A percentile compares a stretch with the other conserved stretches of the same genome.
These are phyloP conservation scores for Graptemys geographica DNA, from an alignment of 2,797 vertebrate genomes.

Conservation along the genomic window DNA sequence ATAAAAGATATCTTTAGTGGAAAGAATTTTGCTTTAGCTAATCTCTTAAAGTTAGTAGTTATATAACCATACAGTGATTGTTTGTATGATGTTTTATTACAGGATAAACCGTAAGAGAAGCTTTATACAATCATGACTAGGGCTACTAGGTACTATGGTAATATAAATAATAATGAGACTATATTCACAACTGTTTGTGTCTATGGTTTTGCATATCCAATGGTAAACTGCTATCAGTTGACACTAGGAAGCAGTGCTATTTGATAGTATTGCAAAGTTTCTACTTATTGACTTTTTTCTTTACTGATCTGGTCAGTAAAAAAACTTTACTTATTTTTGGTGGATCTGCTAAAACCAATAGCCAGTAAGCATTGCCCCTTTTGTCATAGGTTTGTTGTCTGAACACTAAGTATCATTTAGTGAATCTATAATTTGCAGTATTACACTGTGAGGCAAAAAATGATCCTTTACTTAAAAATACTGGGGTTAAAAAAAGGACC, in stretches of 20 bases:
- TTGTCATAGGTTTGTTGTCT: conserved; percentile 26
- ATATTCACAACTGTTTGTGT: not conserved
- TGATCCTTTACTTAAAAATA: not conserved
- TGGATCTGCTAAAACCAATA: conserved; percentile 13
- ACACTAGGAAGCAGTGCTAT: rapidly evolving
- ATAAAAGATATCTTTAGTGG: not conserved
- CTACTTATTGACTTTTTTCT: not conserved
- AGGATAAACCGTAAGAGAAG: not conserved
- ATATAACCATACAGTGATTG: conserved; percentile 1
- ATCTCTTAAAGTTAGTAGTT: not conserved
- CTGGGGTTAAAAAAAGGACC: conserved; percentile 40
- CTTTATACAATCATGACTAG: not conserved
- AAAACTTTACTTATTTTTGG: conserved; percentile 12
- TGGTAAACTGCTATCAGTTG: not conserved
- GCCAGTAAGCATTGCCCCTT: rapidly evolving
- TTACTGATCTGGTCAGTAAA: conserved; percentile 11
- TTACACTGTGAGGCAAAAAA: conserved; percentile 59
- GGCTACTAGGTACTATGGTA: not conserved
- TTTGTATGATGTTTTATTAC: conserved; percentile 7
- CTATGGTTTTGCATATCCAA: not conserved
- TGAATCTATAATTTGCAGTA: conserved; percentile 49
- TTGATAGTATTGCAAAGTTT: rapidly evolving
- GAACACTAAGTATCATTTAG: conserved; percentile 17
- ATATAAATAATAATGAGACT: not conserved
- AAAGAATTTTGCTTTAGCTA: conserved; percentile 25